Evolutionary conservation across 2,888 invertebrate genomes (phyloP), one percentile per base, ranked within the genome.

Genomic region (Agonopterix alstromeriana): DNA sequence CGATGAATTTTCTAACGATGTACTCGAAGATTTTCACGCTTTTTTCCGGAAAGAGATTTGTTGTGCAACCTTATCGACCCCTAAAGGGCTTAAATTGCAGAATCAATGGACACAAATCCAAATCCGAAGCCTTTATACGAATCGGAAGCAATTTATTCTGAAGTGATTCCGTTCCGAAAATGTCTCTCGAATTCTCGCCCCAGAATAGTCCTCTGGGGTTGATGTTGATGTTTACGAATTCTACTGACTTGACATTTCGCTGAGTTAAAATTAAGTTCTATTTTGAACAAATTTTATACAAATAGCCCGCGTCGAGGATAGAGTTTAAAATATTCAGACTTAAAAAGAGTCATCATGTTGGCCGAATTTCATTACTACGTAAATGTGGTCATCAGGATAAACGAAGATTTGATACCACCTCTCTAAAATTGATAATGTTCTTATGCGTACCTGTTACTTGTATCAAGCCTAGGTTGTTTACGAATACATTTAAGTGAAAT

Each of bases 71-170:
- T 42, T 43, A 42, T 48, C 46, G 45, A 8, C 46, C 38, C 27
- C 43, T 35, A 17, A 45, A 47, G 48, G 42, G 48, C 46, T 46
- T 51, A 44, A 48, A 51, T 51, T 47, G 44, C 38, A 44, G 42
- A 51, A 45, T 48, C 48, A 50, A 48, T 51, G 51, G 50, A 54
- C 55, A 51, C 56, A 54, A 58, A 58, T 58, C 55, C 53, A 54
- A 56, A 53, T 55, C 50, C 47, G 47, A 43, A 49, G 54, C 54
- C 58, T 55, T 56, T 58, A 56, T 56, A 52, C 52, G 56, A 56
- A 55, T 60, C 55, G 50, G 53, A 53, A 55, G 53, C 58, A 59
- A 61, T 65, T 63, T 63, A 60, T 61, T 61, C 53, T 45, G 43
- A 48, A 54, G 58, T 54, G 51, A 58, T 58, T 60, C 55, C 48